phyloP scores from a whole-genome alignment of 2,113 vertebrate species.

The Triplophysa siluroides region DNA sequence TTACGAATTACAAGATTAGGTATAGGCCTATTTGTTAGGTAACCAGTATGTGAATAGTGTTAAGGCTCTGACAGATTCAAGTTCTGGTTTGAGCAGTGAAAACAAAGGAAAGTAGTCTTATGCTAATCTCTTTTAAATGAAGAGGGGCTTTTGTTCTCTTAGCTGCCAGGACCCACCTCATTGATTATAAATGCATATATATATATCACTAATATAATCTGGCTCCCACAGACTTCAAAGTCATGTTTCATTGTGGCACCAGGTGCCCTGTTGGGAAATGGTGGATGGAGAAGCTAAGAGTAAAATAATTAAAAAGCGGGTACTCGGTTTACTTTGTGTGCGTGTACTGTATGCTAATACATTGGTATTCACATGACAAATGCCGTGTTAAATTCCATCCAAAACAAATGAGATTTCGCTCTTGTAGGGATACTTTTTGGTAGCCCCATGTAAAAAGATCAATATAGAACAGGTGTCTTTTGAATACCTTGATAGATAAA shows the following conservation, averaged over 20 bases:
- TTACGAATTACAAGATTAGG: too few relatives aligned
- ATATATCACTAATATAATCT: slow-evolving; percentile 73
- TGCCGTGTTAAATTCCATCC: too few relatives aligned
- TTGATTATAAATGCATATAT: slow-evolving; percentile 67
- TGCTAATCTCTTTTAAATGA: slow-evolving; percentile 58
- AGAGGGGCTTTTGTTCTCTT: slow-evolving; percentile 66
- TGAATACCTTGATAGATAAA: not conserved
- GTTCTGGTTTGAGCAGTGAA: slow-evolving; percentile 60
- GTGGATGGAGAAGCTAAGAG: slow-evolving; percentile 46
- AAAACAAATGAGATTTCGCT: too few relatives aligned
- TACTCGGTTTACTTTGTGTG: slow-evolving; percentile 37
- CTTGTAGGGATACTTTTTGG: too few relatives aligned
- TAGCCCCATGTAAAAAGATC: too few relatives aligned
- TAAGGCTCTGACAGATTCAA: slow-evolving; percentile 47
- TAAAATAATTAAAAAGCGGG: slow-evolving; percentile 66
- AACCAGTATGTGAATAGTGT: not conserved
- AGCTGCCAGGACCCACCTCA: slow-evolving; percentile 61
- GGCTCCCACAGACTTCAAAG: slow-evolving; percentile 68
- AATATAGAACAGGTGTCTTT: too few relatives aligned
- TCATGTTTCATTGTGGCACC: slow-evolving; percentile 52
- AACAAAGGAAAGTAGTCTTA: slow-evolving; percentile 61
- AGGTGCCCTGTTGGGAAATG: slow-evolving; percentile 63
- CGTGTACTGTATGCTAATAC: too few relatives aligned
- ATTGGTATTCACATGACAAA: too few relatives aligned
- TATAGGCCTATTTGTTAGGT: too few relatives aligned